Conservation (phyloP, 2,888 invertebrate genomes). For the Dryomyza anilis region DNA sequence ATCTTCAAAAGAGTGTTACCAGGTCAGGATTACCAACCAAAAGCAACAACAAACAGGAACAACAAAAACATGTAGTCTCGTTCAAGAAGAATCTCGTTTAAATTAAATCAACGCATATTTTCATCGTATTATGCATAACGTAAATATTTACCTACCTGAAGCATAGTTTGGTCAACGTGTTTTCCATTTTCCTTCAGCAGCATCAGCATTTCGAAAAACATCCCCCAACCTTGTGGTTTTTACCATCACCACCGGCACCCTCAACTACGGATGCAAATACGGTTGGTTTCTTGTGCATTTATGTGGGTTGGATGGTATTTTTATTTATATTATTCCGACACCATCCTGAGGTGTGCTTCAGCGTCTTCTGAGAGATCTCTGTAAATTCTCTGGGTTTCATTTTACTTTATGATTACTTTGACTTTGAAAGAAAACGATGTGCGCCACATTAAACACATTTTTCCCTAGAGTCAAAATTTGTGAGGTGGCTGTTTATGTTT, state of each 20-base stretch:
- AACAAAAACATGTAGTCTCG: too few relatives aligned
- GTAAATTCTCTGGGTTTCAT: too few relatives aligned
- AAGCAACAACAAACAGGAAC: too few relatives aligned
- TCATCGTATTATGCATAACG: not conserved
- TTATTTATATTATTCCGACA: not conserved
- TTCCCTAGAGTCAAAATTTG: not conserved
- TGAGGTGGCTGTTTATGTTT: too few relatives aligned
- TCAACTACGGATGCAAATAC: too few relatives aligned
- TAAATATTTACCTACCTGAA: not conserved
- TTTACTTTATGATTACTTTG: not conserved
- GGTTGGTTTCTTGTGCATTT: not conserved
- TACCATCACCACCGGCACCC: not conserved
- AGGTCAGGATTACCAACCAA: too few relatives aligned
- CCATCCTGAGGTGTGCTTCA: not conserved
- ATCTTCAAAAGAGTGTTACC: too few relatives aligned
- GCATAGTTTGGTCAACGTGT: too few relatives aligned
- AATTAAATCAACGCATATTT: not conserved
- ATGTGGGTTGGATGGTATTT: not conserved
- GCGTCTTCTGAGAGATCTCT: not conserved
- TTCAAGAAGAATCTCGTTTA: not conserved
- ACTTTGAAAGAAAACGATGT: not conserved
- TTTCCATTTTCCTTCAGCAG: too few relatives aligned
- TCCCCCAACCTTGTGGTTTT: not conserved
- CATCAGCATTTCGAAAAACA: too few relatives aligned
- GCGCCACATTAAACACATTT: not conserved